Conservation (phyloP, 2,888 invertebrate species). For the Acanthoscelides obtectus region DNA sequence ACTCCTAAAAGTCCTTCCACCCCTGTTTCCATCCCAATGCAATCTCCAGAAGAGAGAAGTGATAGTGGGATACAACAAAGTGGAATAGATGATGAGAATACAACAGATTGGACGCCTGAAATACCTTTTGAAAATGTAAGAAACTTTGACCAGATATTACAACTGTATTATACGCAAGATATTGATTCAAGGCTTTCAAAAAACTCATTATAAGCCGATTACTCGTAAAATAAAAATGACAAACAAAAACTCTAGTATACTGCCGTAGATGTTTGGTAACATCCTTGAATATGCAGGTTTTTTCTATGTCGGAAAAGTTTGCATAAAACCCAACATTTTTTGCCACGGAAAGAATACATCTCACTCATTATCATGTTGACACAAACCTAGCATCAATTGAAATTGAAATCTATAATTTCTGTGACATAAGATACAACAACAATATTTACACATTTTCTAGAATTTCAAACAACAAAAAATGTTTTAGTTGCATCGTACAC, state of each 20-base stretch:
- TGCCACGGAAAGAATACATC: too few relatives aligned
- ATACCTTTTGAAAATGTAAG: conserved; percentile 87
- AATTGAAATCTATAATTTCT: too few relatives aligned
- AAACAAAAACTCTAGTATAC: too few relatives aligned
- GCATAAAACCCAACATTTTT: neutral
- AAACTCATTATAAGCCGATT: too few relatives aligned
- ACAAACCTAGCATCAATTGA: too few relatives aligned
- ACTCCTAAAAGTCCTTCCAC: conserved; percentile 45
- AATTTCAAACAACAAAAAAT: neutral
- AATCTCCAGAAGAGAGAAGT: conserved; percentile 39
- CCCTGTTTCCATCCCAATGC: conserved; percentile 32
- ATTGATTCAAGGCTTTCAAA: too few relatives aligned
- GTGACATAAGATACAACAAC: neutral
- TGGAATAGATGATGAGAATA: conserved; percentile 70
- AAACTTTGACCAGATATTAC: too few relatives aligned
- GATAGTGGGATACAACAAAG: conserved; percentile 47
- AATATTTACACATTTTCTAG: neutral
- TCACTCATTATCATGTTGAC: neutral
- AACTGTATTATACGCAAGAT: too few relatives aligned
- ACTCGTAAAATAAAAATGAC: too few relatives aligned
- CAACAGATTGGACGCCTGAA: conserved; percentile 85
- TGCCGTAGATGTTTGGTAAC: too few relatives aligned
- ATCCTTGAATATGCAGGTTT: too few relatives aligned
- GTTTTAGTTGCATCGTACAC: conserved; percentile 39
- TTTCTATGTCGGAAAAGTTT: neutral